phyloP scores from a whole-genome alignment of 2,797 vertebrate genomes.

The Podargus strigoides region DNA sequence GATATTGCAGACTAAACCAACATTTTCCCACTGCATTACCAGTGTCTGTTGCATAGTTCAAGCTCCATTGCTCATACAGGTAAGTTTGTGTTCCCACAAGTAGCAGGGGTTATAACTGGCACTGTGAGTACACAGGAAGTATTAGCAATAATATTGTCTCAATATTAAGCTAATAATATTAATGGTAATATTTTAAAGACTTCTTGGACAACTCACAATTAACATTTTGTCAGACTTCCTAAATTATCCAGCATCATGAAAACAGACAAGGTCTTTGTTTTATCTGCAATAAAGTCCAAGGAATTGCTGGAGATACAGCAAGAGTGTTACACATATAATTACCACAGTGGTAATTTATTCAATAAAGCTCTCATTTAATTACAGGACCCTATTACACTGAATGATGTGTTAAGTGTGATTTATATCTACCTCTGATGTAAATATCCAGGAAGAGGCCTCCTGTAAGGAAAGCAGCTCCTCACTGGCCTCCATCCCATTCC shows the following conservation, averaged over 20 bases:
- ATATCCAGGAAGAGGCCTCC: background rate
- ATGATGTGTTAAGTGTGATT: background rate
- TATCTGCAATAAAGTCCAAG: conserved; percentile 38
- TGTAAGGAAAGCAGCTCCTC: background rate
- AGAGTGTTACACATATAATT: conserved; percentile 14
- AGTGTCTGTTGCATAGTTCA: background rate
- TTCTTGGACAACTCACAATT: background rate
- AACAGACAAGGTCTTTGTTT: conserved; percentile 37
- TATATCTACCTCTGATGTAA: background rate
- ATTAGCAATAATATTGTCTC: background rate
- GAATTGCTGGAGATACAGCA: background rate
- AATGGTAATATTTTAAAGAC: background rate
- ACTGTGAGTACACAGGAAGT: background rate
- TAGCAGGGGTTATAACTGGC: background rate
- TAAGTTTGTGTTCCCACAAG: background rate
- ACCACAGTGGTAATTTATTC: conserved; percentile 42
- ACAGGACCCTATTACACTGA: conserved; percentile 7
- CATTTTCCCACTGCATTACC: background rate
- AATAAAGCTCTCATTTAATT: conserved; percentile 54
- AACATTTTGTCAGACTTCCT: background rate
- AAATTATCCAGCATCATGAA: conserved; percentile 19
- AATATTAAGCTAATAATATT: background rate
- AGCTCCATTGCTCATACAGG: background rate
- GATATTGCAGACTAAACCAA: background rate
- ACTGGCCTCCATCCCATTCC: background rate